Percentiles rank a stretch among this genome's conserved stretches.
phyloP scores from a whole-genome alignment of 2,113 vertebrate genomes.

The Pseudois nayaur region DNA sequence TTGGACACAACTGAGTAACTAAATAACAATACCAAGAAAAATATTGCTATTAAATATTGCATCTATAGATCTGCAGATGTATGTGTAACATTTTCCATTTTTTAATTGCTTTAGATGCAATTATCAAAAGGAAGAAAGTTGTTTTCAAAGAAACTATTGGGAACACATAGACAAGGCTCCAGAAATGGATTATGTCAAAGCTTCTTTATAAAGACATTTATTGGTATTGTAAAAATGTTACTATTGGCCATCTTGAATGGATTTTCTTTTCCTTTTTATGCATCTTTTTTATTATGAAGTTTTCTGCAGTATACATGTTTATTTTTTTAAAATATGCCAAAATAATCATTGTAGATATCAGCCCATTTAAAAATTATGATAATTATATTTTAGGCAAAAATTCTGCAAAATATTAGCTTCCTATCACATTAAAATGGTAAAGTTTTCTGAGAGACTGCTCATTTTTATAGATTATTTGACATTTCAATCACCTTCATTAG shows the following conservation, averaged over 20 bases:
- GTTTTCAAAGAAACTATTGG: neutral
- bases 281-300: neutral
- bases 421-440: neutral
- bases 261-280: neutral
- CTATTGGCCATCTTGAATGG: neutral
- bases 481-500: constrained; percentile 34
- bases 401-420: neutral
- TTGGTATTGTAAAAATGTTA: neutral
- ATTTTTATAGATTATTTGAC: neutral
- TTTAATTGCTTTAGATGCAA: neutral
- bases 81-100: neutral
- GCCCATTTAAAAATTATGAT: neutral
- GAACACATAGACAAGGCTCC: neutral
- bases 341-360: neutral
- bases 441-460: neutral
- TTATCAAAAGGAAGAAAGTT: neutral
- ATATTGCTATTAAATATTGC: neutral
- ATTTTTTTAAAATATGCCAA: neutral
- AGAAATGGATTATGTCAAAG: neutral
- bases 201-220: neutral
- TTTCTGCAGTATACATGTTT: neutral
- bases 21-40: neutral
- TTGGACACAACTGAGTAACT: neutral
- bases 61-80: neutral
- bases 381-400: neutral